These are phyloP conservation scores for Anoura caudifer DNA, from an alignment of 2,113 vertebrate species.

Conservation along the genomic window DNA sequence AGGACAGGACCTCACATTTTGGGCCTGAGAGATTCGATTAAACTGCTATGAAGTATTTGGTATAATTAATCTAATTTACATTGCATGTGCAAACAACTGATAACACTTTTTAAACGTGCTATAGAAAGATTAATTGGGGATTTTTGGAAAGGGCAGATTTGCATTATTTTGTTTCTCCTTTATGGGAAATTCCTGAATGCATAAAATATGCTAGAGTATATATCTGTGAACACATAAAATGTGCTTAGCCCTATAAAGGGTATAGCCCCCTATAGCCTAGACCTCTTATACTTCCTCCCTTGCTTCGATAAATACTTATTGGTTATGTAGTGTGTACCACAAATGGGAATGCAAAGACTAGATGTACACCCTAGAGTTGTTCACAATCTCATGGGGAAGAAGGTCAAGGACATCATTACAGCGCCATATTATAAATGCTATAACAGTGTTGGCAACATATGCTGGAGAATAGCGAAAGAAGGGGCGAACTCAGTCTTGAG, in stretches of 20 bases:
- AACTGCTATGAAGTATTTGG: background rate
- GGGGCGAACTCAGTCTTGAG: background rate
- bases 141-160: background rate
- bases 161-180: background rate
- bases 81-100: background rate
- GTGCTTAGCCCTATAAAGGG: background rate
- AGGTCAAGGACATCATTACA: background rate
- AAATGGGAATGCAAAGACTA: background rate
- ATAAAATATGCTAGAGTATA: background rate
- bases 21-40: background rate
- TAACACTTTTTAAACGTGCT: background rate
- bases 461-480: conserved; percentile 8
- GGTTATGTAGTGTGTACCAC: background rate
- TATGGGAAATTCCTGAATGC: background rate
- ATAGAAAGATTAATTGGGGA: background rate
- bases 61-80: conserved; percentile 13
- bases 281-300: background rate
- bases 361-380: background rate
- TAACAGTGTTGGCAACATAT: background rate
- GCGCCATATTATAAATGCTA: background rate
- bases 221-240: background rate
- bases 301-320: background rate
- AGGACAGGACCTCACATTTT: background rate
- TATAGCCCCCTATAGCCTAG: background rate
- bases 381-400: background rate